phyloP scores from a whole-genome alignment of 2,113 vertebrate genomes.

The Mirza zaza region DNA sequence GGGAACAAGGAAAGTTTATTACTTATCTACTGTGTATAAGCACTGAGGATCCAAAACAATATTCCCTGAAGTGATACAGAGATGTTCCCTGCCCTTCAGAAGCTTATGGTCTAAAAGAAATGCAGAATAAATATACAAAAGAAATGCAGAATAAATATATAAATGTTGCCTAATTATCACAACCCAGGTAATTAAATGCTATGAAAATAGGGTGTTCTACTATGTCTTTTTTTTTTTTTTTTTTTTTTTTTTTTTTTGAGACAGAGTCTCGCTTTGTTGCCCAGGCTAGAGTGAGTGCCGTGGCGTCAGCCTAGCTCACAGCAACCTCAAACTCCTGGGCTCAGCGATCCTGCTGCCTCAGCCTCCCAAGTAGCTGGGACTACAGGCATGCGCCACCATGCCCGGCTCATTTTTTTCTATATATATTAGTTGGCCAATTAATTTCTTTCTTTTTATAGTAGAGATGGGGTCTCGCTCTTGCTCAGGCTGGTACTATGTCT shows the following conservation, averaged over 20 bases:
- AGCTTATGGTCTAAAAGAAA: neutral
- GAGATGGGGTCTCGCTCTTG: no score
- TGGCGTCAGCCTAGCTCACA: no score
- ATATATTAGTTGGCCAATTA: no score
- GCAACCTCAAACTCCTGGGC: no score
- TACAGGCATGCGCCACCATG: no score
- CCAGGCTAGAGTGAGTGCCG: no score
- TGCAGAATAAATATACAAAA: neutral
- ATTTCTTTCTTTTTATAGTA: no score
- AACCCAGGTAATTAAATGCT: neutral
- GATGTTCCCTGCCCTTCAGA: neutral
- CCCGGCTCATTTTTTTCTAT: no score
- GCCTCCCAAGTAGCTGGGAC: no score
- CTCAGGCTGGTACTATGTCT: neutral
- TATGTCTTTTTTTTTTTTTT: neutral
- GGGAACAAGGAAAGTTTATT: neutral
- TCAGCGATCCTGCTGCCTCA: no score
- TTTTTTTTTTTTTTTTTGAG: no score
- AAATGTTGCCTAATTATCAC: neutral
- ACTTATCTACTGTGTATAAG: neutral
- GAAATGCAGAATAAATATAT: neutral
- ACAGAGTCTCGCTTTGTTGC: no score
- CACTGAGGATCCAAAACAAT: neutral
- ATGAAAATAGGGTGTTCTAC: neutral
- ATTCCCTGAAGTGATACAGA: neutral